Conservation (phyloP, 2,113 vertebrate genomes). For the Phalacrocorax carbo region DNA sequence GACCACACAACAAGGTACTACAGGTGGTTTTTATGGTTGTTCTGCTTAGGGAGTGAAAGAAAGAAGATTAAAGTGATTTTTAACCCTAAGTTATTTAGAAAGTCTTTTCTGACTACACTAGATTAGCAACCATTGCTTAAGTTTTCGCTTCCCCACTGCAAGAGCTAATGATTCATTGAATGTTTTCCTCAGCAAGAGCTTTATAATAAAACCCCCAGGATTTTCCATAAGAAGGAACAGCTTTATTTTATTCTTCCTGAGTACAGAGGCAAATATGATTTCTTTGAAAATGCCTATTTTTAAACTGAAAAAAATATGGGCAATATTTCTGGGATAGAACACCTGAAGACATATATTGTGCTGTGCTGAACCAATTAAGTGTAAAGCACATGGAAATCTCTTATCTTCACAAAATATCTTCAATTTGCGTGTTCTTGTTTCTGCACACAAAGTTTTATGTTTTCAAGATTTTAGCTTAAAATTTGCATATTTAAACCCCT, state of each 20-base stretch:
- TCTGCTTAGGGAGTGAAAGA: background rate
- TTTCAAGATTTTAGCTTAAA: background rate
- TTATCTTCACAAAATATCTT: background rate
- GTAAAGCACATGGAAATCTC: background rate
- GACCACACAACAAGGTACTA: background rate
- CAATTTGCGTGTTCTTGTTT: background rate
- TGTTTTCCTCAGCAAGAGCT: background rate
- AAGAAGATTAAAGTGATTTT: background rate
- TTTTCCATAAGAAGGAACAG: background rate
- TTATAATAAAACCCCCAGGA: background rate
- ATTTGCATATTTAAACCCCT: background rate
- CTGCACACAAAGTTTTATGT: background rate
- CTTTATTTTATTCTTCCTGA: background rate
- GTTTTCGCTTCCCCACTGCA: background rate
- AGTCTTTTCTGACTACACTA: background rate
- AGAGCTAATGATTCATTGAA: background rate
- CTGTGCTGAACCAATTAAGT: background rate
- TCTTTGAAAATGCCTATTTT: background rate
- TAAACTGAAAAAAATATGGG: background rate
- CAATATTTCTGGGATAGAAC: background rate
- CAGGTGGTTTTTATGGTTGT: background rate
- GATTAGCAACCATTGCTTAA: background rate
- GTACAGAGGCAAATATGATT: accelerated
- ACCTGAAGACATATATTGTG: background rate
- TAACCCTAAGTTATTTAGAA: background rate